These are phyloP conservation scores for Apolygus lucorum DNA, from an alignment of 1,140 invertebrate genomes.

Conservation along the genomic window DNA sequence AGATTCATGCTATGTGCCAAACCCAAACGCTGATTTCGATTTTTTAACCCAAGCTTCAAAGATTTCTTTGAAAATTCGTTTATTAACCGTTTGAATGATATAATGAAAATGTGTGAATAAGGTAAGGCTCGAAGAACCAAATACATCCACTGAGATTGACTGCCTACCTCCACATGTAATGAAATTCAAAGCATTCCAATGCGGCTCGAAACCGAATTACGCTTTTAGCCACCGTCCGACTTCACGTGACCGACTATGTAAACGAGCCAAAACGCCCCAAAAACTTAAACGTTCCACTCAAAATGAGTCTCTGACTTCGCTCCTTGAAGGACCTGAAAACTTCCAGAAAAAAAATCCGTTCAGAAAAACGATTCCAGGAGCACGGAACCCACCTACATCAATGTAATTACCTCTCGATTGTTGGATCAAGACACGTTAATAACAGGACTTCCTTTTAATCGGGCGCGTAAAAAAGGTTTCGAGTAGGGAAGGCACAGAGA, in stretches of 20 bases:
- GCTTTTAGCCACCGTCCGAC: background rate
- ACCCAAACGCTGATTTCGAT: too few relatives aligned
- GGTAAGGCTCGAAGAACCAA: too few relatives aligned
- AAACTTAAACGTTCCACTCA: background rate
- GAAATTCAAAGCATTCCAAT: too few relatives aligned
- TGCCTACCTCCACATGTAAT: too few relatives aligned
- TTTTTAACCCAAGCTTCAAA: too few relatives aligned
- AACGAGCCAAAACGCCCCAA: background rate
- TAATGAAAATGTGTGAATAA: too few relatives aligned
- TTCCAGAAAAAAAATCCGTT: background rate
- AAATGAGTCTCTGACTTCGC: background rate
- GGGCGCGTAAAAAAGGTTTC: background rate
- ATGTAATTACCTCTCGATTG: constrained; percentile 9
- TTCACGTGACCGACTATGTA: background rate
- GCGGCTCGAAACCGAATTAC: background rate
- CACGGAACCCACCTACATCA: constrained; percentile 12
- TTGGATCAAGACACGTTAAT: constrained; percentile 12
- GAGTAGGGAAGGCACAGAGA: background rate
- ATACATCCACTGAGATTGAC: too few relatives aligned
- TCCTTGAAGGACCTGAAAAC: background rate
- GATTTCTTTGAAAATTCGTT: too few relatives aligned
- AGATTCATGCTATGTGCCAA: too few relatives aligned
- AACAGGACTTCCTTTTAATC: background rate
- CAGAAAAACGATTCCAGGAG: too few relatives aligned
- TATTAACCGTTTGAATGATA: too few relatives aligned